Base-by-base conservation (phyloP, 2,113 vertebrate species). In the Indri indri region DNA sequence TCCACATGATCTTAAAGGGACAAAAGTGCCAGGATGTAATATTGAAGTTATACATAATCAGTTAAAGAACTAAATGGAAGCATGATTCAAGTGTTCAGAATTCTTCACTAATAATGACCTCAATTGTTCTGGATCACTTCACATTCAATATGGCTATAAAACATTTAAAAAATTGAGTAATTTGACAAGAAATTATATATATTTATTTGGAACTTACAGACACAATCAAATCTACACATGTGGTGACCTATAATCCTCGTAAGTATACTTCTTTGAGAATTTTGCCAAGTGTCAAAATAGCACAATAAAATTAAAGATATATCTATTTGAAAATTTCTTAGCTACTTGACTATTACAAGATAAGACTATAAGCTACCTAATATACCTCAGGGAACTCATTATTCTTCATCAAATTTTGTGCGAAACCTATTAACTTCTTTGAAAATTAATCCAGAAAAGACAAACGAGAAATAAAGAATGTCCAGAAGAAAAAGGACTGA, bases 381-480 rank as follows among this genome's bases (percentile, higher is more conserved):
- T 63, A 87, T 47, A 45, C 30, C 17, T 86, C 59, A 68, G 45
- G 23, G 52, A 74, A 76, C 17, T 86, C 81, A 30, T 34, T 95
- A 83, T 27, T 88, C 66, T 23, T 82, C 61, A 97, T 57, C 59
- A 90, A 61, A 70, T 87, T 87, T 65, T 93, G 42, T 70, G n/a
- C 61, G 81, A 86, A 90, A 87, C 8, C 47, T 73, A 17, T 66
- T 37, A 90, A 81, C 9, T 27, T 2, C 10, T 90, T 95, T 30
- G 93, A 95, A 95, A 93, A 70, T 34, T 82, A 90, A 90, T 34
- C 7, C 13, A 74, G 47, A 74, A 96, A 87, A 90, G 34, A 93
- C 25, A 13, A 68, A 32, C 34, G 50, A 68, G 32, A 73, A 85
- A 83, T 47, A 74, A 74, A 76, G 17, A 50, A 76, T 34, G 45